Conservation (phyloP, 2,113 vertebrate genomes). For the Misgurnus anguillicaudatus region DNA sequence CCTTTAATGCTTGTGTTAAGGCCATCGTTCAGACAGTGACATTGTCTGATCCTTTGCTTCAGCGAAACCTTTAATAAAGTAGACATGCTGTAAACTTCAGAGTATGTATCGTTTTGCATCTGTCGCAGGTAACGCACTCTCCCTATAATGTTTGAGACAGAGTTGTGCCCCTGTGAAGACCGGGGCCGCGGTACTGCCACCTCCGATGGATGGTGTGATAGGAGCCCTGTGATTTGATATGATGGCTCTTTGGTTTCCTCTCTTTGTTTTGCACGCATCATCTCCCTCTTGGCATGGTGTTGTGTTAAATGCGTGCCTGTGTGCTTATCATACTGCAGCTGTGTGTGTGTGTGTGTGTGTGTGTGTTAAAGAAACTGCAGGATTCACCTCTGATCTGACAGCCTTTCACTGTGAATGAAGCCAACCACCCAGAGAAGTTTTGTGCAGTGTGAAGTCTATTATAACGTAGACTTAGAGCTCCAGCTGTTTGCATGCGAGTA, state of each 20-base stretch:
- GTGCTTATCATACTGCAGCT: background rate
- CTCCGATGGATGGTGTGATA: slow-evolving; percentile 12
- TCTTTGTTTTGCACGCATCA: background rate
- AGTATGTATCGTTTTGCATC: background rate
- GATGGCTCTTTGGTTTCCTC: slow-evolving; percentile 29
- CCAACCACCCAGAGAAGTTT: slow-evolving; percentile 18
- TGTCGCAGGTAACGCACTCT: background rate
- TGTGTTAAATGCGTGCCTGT: background rate
- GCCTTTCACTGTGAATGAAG: background rate
- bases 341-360: background rate
- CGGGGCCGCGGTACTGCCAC: background rate
- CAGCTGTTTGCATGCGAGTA: background rate
- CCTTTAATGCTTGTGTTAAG: background rate
- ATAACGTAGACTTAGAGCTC: background rate
- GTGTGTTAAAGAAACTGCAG: slow-evolving; percentile 28
- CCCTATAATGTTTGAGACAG: background rate
- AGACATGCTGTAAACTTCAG: background rate
- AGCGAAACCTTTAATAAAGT: background rate
- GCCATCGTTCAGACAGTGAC: background rate
- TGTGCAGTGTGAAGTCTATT: slow-evolving; percentile 26
- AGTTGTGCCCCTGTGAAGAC: slow-evolving; percentile 14
- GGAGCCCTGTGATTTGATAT: slow-evolving; percentile 32
- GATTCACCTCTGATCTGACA: slow-evolving; percentile 6
- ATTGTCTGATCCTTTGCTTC: background rate
- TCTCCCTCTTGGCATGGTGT: background rate